Base-by-base conservation (phyloP, 2,888 invertebrate species). In the Microplitis manilae region DNA sequence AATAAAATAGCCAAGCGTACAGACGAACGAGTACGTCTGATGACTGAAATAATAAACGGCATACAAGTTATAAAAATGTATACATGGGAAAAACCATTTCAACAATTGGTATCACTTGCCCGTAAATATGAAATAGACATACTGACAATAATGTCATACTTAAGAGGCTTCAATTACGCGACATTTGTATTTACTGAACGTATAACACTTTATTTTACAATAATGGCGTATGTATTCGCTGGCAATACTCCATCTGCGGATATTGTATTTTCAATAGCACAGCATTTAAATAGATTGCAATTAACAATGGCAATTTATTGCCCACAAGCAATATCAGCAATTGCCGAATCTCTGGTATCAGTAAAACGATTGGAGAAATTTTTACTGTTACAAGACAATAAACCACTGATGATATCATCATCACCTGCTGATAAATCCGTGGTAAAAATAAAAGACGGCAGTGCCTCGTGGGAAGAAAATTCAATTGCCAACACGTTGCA, bases 11-110 rank as follows among this genome's bases (percentile, higher is more conserved):
- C 92, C 0, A 75, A 88, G 5, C 87, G 88, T 79, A 92, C 95
- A 0, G 96, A 96, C 86, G 93, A 94, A 86, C 91, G 96, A 80
- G 94, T 96, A 13, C 92, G 94, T 78, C 91, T 95, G 9, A 96
- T 96, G 95, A 94, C 94, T 83, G 96, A 96, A 90, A 93, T 96
- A 75, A 93, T 96, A 6, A 92, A 92, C 79, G 96, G 95, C 0
- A 95, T 96, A 83, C 93, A 94, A 85, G 95, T 96, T 0, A 95
- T 96, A 83, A 96, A 96, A 91, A 96, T 96, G 95, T 96, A 96
- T 84, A 94, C 95, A 1, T 96, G 96, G 94, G 96, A 96, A 86
- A 94, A 93, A 80, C 94, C 95, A 0, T 96, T 96, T 84, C 93
- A 94, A 74, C 91, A 92, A 76, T 89, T 95, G 0, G 93, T 96